Base-by-base conservation (phyloP, 1,140 invertebrate species). In the Steinernema feltiae region DNA sequence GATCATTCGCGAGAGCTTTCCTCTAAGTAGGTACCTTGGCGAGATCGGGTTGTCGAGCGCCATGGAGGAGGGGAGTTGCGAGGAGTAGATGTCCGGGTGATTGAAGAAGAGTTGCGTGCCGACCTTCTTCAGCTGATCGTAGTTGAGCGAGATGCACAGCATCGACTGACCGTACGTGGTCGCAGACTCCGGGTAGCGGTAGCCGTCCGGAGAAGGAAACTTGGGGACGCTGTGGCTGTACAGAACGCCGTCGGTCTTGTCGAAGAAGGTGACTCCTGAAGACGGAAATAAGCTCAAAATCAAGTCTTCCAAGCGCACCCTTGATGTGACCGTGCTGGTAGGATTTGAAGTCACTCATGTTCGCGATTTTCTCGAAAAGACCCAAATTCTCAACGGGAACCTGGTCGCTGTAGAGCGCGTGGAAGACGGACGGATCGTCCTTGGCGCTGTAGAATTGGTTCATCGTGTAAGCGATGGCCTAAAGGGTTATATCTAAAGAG, bases 401-500 rank as follows among this genome's bases (percentile, higher is more conserved):
- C n/a, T n/a, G n/a, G 35, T 81, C 80, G 46, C 80, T 81, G 69
- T 81, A 81, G 70, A 81, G 71, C 7, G 77, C 80, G 72, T 81
- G 79, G 74, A 81, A 78, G 15, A 81, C 31, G 31, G 32, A 71
- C 17, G 53, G 31, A 73, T 81, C 80, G 1, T 71, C 30, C 31
- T 48, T 31, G 1, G 30, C 32, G 77, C 35, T 63, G 48, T 81
- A 81, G 48, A 76, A 81, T 72, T 80, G 80, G 29, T 78, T 30
- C 27, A 81, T 76, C 30, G 80, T 81, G 73, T 78, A 81, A 12
- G 79, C 80, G 63, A 81, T 74, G 32, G 80, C 80, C 79, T 81
- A 48, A 27, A 79, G 75, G 30, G 27, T 72, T 18, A 24, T 74
- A 7, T 1, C 24, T n/a, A 73, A n/a, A 18, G 32, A 12, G 18